A percentile compares a stretch with the other conserved stretches of the same genome.
These are phyloP conservation scores for Pangasius mekongensis DNA, from an alignment of 2,797 vertebrate genomes.

Conservation along the genomic window DNA sequence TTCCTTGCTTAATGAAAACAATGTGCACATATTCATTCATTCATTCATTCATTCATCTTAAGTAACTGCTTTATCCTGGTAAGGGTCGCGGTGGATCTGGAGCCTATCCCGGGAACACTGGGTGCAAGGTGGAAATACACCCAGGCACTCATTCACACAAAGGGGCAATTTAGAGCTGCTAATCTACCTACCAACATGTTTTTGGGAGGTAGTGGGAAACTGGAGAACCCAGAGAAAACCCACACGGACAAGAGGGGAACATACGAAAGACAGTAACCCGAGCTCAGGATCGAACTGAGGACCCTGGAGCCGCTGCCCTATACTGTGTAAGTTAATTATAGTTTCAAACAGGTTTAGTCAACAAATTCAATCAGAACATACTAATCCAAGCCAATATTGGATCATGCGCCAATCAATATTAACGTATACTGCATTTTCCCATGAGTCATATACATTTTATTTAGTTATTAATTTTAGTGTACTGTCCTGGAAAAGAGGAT, in stretches of 20 bases:
- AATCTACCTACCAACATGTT: background rate
- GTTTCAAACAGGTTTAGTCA: constrained; percentile 12
- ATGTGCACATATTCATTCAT: background rate
- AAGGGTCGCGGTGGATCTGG: background rate
- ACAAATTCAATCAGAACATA: background rate
- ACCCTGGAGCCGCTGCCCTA: background rate
- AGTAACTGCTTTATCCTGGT: background rate
- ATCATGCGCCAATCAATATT: background rate
- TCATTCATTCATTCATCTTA: background rate
- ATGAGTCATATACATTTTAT: background rate
- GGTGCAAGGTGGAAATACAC: background rate
- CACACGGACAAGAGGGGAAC: background rate
- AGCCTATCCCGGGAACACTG: background rate
- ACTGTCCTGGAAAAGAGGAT: background rate
- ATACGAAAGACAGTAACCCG: background rate
- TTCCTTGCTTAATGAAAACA: background rate
- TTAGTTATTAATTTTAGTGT: background rate
- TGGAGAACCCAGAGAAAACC: background rate
- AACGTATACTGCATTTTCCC: constrained; percentile 3
- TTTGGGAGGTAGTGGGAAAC: background rate
- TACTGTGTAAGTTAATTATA: background rate
- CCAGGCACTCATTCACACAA: background rate
- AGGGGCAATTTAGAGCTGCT: background rate
- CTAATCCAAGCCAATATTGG: background rate
- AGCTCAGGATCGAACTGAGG: background rate